These are phyloP conservation scores for Ascaphus truei DNA, from an alignment of 2,113 vertebrate species.

Conservation along the genomic window DNA sequence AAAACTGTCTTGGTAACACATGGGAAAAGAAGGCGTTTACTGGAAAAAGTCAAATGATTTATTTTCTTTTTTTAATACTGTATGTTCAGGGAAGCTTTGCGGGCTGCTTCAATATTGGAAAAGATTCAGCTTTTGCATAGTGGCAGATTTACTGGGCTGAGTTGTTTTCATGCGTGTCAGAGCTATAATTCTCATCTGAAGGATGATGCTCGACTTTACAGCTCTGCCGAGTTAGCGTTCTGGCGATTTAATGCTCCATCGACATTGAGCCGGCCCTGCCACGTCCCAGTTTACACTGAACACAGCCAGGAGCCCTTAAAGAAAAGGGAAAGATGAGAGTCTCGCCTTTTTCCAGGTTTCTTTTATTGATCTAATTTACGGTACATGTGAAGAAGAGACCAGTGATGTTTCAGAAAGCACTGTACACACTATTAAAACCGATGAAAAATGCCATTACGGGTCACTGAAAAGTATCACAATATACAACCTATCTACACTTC, in stretches of 20 bases:
- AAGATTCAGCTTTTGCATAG: constrained; percentile 32
- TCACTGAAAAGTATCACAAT: no score
- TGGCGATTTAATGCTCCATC: constrained; percentile 36
- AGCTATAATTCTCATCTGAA: constrained; percentile 34
- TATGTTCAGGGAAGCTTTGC: constrained; percentile 2
- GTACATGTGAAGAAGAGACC: not conserved
- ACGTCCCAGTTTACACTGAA: constrained; percentile 22
- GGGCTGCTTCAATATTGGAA: constrained; percentile 21
- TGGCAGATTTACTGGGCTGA: constrained; percentile 28
- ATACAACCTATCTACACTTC: no score
- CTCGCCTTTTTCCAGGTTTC: not conserved
- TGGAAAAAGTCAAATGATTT: not conserved
- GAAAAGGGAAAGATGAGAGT: constrained; percentile 8
- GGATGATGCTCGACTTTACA: constrained; percentile 31
- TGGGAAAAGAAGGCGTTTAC: no score
- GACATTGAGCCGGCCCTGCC: constrained; percentile 20
- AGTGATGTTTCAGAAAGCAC: not conserved
- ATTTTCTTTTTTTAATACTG: no score
- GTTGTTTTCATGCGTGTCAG: constrained; percentile 35
- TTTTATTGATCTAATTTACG: not conserved
- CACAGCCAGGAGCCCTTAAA: no score
- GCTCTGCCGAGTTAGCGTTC: constrained; percentile 32
- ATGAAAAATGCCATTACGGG: no score
- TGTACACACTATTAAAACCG: not conserved
- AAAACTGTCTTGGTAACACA: no score